These are phyloP conservation scores for Siphlonurus alternatus DNA, from an alignment of 2,888 invertebrate genomes.

Conservation along the genomic window DNA sequence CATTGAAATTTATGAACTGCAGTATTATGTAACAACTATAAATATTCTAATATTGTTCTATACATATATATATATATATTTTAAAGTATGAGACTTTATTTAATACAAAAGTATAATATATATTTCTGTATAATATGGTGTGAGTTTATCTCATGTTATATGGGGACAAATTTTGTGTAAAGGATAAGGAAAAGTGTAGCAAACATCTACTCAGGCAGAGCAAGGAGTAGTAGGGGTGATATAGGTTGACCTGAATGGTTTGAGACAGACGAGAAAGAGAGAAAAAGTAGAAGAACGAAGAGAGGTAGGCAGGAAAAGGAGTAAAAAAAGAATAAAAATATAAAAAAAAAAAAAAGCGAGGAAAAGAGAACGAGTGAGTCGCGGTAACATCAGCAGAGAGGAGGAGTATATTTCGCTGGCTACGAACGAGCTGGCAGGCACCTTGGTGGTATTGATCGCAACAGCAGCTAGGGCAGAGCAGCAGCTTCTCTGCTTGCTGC, in stretches of 20 bases:
- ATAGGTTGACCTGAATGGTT: not conserved
- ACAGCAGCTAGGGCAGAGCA: slow-evolving; percentile 25
- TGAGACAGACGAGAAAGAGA: not conserved
- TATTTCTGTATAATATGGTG: no score
- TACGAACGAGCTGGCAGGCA: slow-evolving; percentile 19
- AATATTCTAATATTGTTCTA: no score
- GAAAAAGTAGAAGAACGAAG: not conserved
- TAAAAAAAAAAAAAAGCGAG: slow-evolving; percentile 8
- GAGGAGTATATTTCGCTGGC: slow-evolving; percentile 11
- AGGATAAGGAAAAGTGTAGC: not conserved
- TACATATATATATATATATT: no score
- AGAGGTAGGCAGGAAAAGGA: not conserved
- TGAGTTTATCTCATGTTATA: no score
- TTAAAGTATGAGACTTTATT: no score
- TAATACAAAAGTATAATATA: no score
- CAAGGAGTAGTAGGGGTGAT: not conserved
- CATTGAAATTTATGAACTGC: no score
- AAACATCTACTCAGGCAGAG: not conserved
- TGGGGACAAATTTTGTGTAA: not conserved
- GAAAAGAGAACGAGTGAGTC: slow-evolving; percentile 10
- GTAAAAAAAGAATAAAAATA: slow-evolving; percentile 9
- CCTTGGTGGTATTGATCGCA: slow-evolving; percentile 22
- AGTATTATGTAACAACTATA: no score
- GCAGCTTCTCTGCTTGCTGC: no score
- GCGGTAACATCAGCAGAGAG: slow-evolving; percentile 6